These are phyloP conservation scores for Tenebrosternarchus preto DNA, from an alignment of 2,113 vertebrate genomes.

Conservation along the genomic window DNA sequence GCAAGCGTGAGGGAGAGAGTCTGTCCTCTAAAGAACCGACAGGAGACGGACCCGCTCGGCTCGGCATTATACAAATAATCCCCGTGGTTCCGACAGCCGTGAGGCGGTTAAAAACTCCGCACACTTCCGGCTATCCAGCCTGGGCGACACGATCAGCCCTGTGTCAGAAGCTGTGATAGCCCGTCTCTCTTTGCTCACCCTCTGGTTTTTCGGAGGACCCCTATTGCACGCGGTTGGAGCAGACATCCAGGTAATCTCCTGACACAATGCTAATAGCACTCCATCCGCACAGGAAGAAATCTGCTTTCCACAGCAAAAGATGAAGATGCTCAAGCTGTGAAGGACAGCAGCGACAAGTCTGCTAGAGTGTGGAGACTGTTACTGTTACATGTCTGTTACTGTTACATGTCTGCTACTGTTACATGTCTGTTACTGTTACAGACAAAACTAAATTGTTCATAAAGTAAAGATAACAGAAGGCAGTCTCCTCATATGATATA, in stretches of 20 bases:
- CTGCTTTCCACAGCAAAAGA: constrained; percentile 27
- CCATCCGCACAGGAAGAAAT: not conserved
- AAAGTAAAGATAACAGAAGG: not conserved
- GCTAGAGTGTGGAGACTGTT: not conserved
- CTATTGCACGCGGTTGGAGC: constrained; percentile 60
- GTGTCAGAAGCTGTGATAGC: constrained; percentile 62
- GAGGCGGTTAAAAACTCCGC: constrained; percentile 71
- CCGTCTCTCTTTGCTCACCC: constrained; percentile 51
- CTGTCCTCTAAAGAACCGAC: constrained; percentile 74
- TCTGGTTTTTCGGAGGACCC: constrained; percentile 59
- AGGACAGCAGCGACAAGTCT: constrained; percentile 19
- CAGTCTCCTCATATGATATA: not conserved
- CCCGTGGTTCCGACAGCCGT: constrained; percentile 58
- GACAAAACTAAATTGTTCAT: not conserved
- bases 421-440: not conserved
- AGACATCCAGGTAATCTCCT: constrained; percentile 64
- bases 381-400: constrained; percentile 6
- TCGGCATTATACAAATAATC: constrained; percentile 79
- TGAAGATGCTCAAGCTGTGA: constrained; percentile 28
- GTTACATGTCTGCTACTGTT: not conserved
- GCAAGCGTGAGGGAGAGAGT: constrained; percentile 74
- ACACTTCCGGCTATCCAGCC: constrained; percentile 64
- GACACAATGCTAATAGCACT: constrained; percentile 64
- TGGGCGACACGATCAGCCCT: no score
- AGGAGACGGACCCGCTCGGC: constrained; percentile 78